phyloP scores from a whole-genome alignment of 2,113 vertebrate genomes.

The Zootoca vivipara region DNA sequence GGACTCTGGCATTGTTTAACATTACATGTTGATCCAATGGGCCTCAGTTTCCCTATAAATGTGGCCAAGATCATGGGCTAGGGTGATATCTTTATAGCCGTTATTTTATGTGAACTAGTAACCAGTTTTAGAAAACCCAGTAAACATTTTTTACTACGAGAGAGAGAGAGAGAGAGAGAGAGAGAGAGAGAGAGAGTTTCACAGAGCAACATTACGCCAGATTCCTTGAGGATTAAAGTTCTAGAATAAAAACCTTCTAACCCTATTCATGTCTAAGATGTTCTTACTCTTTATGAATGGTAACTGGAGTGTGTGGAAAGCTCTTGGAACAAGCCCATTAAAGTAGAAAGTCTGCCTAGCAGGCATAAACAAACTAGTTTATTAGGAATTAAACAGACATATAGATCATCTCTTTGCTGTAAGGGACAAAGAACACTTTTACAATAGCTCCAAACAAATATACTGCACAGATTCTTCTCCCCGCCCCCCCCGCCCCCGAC shows the following conservation, averaged over 20 bases:
- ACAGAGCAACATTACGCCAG: background rate
- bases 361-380: background rate
- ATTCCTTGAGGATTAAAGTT: conserved; percentile 20
- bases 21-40: background rate
- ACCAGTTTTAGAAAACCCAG: background rate
- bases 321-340: background rate
- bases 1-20: background rate
- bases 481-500: too few relatives aligned
- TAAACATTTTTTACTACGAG: background rate
- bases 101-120: background rate
- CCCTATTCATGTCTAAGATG: conserved; percentile 34
- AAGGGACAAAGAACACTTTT: background rate
- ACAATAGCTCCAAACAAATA: background rate
- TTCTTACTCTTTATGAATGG: background rate
- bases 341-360: conserved; percentile 25
- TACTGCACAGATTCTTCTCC: too few relatives aligned
- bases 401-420: background rate
- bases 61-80: too few relatives aligned
- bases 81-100: background rate
- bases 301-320: conserved; percentile 6
- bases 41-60: background rate
- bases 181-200: background rate
- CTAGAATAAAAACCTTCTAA: conserved; percentile 17
- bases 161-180: too few relatives aligned
- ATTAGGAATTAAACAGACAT: background rate